phyloP scores from a whole-genome alignment of 2,888 invertebrate genomes.

The Aphodius sticticus region DNA sequence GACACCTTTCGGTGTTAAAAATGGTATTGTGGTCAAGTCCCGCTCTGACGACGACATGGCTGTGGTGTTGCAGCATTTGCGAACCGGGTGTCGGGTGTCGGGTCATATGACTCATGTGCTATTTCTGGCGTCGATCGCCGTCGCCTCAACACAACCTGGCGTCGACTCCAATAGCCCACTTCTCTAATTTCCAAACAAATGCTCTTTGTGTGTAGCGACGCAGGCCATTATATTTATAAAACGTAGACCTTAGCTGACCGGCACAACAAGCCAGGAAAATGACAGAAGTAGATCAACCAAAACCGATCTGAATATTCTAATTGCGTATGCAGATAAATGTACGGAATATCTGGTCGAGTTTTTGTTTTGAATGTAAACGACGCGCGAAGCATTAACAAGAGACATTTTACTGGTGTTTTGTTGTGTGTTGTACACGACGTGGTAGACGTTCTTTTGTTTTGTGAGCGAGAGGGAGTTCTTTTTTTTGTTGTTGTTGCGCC shows the following conservation, averaged over 20 bases:
- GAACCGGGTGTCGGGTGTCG: conserved; percentile 50
- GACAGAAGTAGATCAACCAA: neutral
- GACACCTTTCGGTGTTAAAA: conserved; percentile 37
- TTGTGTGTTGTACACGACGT: neutral
- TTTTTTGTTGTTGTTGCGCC: neutral
- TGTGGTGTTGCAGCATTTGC: conserved; percentile 47
- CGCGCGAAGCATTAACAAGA: neutral
- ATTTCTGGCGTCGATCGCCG: conserved; percentile 51
- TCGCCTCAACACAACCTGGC: conserved; percentile 48
- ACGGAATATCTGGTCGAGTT: neutral
- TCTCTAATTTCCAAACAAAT: conserved; percentile 47
- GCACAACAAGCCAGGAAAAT: neutral
- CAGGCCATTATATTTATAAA: conserved; percentile 42
- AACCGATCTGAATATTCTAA: too few species aligned
- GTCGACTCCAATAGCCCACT: conserved; percentile 45
- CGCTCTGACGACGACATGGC: conserved; percentile 34
- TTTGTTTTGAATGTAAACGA: neutral
- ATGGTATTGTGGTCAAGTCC: conserved; percentile 40
- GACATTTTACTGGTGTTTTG: neutral
- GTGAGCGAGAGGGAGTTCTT: neutral
- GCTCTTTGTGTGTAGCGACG: conserved; percentile 37
- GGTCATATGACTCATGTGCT: conserved; percentile 53
- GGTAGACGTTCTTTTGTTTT: neutral
- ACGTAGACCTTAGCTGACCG: neutral
- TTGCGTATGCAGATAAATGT: too few species aligned